These are phyloP conservation scores for Clistopyga incitator DNA, from an alignment of 2,888 invertebrate genomes.

Conservation along the genomic window DNA sequence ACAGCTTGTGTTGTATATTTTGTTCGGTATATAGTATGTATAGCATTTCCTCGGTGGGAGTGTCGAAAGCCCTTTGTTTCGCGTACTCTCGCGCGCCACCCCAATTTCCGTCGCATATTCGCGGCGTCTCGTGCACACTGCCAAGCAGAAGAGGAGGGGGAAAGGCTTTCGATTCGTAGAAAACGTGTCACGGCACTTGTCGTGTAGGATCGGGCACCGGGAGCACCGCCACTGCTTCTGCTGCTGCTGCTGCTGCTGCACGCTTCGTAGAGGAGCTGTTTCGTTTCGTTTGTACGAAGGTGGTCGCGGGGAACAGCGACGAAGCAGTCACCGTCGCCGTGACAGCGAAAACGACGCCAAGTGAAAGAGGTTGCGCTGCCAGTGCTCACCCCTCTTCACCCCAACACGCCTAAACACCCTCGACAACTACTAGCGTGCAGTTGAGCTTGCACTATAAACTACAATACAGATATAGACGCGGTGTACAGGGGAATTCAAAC, in stretches of 20 bases:
- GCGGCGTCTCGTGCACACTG: slow-evolving; percentile 49
- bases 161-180: slow-evolving; percentile 60
- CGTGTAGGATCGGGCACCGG: slow-evolving; percentile 31
- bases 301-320: slow-evolving; percentile 26
- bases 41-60: not conserved
- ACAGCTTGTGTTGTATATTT: not conserved
- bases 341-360: slow-evolving; percentile 55
- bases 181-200: slow-evolving; percentile 61
- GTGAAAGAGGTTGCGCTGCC: slow-evolving; percentile 38
- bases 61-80: slow-evolving; percentile 15
- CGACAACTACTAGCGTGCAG: not conserved
- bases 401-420: slow-evolving; percentile 22
- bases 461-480: not conserved
- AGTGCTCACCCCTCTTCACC: slow-evolving; percentile 24
- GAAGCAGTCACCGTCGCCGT: not conserved
- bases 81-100: not conserved
- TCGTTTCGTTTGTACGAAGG: slow-evolving; percentile 43
- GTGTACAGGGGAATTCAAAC: not conserved
- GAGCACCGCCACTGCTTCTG: not conserved
- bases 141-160: slow-evolving; percentile 41
- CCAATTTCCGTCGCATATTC: slow-evolving; percentile 45
- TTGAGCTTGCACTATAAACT: not conserved
- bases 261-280: slow-evolving; percentile 44
- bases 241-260: slow-evolving; percentile 7
- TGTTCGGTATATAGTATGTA: not conserved